These are phyloP conservation scores for Andrena minutula DNA, from an alignment of 2,888 invertebrate genomes.

Conservation along the genomic window DNA sequence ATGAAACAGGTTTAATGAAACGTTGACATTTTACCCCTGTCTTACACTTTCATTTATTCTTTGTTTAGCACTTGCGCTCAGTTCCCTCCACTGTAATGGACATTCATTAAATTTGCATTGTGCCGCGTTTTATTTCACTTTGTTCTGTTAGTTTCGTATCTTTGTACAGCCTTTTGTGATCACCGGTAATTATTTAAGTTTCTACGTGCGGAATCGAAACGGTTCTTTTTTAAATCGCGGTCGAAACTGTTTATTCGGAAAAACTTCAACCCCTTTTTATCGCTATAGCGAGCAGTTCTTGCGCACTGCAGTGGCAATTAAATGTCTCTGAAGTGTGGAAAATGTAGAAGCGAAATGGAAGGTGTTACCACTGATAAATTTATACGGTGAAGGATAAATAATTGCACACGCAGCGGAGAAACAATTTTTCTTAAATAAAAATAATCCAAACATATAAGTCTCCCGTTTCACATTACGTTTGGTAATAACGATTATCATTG, in stretches of 20 bases:
- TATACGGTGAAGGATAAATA: slow-evolving; percentile 1
- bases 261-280: slow-evolving; percentile 12
- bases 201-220: neutral
- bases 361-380: slow-evolving; percentile 8
- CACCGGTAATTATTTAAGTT: neutral
- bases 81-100: neutral
- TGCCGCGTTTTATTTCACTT: neutral
- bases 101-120: slow-evolving; percentile 15
- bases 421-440: neutral
- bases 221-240: neutral
- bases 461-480: no score
- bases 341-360: slow-evolving; percentile 20
- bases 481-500: no score
- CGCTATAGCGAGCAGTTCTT: slow-evolving; percentile 26
- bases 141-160: neutral
- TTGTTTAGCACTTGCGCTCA: neutral
- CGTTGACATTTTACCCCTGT: neutral
- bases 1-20: neutral
- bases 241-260: slow-evolving; percentile 1
- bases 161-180: neutral
- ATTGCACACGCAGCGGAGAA: neutral
- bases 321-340: slow-evolving; percentile 38
- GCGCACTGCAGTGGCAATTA: slow-evolving; percentile 62
- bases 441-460: neutral
- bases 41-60: neutral